Base-by-base conservation (phyloP, 1,140 invertebrate species). In the Telenomus remus region DNA sequence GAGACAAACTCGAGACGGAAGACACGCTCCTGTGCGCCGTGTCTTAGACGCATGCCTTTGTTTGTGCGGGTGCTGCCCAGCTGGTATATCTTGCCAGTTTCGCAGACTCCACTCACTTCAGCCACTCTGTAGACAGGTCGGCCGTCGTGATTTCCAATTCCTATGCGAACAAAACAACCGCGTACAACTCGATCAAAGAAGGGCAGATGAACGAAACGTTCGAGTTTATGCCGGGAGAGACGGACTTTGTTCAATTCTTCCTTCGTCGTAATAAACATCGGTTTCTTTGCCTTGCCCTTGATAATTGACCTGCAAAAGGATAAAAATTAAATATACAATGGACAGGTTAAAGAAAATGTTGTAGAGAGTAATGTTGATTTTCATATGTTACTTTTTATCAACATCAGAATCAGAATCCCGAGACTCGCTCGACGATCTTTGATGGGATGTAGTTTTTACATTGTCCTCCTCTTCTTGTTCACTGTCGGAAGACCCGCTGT, bases 1-100 rank as follows among this genome's bases (percentile, higher is more conserved):
- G 97, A 98, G n/a, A 99, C 95, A 86, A 98, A 99, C 85, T 99
- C 97, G 53, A 99, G 88, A 33, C 97, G 88, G 84, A 98, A 99
- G 0, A 98, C 96, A 27, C 96, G 89, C 84, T 98, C 96, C 69
- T 98, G 94, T 0, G 91, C 90, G 0, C 96, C 97, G 85, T 98
- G 96, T 44, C 95, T 91, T 37, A 91, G 82, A 65, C 91, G 91
- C 1, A 94, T 83, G 0, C 93, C 93, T 82, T 98, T 98, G 88
- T 99, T 99, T 3, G 98, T 99, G 74, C 95, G 91, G 4, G 96
- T 97, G 59, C 89, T 92, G 11, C 95, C 95, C 14, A 99, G 88
- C 70, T 95, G 93, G 85, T 99, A 99, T 43, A 99, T 92, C 89
- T 95, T 99, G 0, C 93, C 94, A 0, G 97, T 98, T 89, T 99